Percentiles rank a stretch among this genome's conserved stretches.
Conservation (phyloP, 1,140 invertebrate species). For the Diachasma alloeum region DNA sequence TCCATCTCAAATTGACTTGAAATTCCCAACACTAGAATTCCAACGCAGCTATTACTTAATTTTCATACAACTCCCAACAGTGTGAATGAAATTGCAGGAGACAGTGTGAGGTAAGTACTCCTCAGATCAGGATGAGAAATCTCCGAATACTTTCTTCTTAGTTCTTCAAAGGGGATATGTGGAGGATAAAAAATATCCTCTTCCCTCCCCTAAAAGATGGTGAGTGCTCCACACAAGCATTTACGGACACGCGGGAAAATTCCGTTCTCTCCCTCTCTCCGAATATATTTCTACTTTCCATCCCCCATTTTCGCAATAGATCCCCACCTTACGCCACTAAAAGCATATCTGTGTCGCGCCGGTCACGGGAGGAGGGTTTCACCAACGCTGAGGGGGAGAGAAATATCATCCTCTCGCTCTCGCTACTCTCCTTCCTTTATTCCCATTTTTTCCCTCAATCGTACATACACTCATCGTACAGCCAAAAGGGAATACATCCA, state of each 20-base stretch:
- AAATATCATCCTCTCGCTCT: conserved; percentile 4
- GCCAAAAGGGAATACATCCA: background rate
- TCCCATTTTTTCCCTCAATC: background rate
- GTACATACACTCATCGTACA: background rate
- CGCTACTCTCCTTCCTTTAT: background rate
- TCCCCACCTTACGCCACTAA: conserved; percentile 40
- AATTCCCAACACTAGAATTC: background rate
- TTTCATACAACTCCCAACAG: no score
- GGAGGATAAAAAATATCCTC: background rate
- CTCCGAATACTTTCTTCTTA: background rate
- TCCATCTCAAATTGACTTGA: no score
- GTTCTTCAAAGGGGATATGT: background rate
- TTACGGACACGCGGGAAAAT: background rate
- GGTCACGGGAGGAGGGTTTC: conserved; percentile 33
- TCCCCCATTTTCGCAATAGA: conserved; percentile 10
- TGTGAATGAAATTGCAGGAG: no score
- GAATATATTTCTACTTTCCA: background rate
- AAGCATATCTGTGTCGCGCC: conserved; percentile 49
- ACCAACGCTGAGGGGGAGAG: conserved; percentile 14
- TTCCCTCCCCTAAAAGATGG: background rate
- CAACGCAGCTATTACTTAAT: no score
- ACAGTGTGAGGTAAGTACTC: no score
- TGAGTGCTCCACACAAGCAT: background rate
- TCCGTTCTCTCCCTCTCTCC: background rate
- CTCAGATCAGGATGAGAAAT: background rate